Percentiles rank a stretch among this genome's conserved stretches.
Conservation (phyloP, 2,888 invertebrate species). For the Drosophila mayaguana region DNA sequence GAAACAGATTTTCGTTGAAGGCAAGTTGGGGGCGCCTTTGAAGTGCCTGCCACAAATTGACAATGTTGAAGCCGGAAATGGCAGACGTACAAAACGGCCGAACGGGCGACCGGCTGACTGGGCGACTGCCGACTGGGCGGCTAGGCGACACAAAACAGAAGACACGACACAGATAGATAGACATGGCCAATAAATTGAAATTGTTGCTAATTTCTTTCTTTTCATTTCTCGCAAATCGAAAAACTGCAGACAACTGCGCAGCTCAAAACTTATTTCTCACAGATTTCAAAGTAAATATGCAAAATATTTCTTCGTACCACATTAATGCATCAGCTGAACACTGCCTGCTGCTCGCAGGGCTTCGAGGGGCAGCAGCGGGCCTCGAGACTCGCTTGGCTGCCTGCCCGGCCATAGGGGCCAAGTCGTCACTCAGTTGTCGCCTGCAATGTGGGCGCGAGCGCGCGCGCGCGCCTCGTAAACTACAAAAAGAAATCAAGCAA, state of each 20-base stretch:
- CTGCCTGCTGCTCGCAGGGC: conserved; percentile 5
- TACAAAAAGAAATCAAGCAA: conserved; percentile 16
- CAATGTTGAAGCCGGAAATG: conserved; percentile 64
- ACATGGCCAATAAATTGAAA: conserved; percentile 70
- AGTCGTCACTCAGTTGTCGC: conserved; percentile 58
- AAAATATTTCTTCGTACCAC: conserved; percentile 78
- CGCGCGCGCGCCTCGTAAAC: conserved; percentile 25
- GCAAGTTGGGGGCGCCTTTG: conserved; percentile 49
- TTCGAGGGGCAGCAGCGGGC: neutral
- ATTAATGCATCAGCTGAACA: conserved; percentile 69
- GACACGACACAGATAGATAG: conserved; percentile 8
- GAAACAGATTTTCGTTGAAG: conserved; percentile 47
- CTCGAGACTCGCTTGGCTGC: conserved; percentile 45
- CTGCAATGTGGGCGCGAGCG: conserved; percentile 50
- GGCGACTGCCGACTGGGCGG: conserved; percentile 1
- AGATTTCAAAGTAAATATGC: conserved; percentile 79
- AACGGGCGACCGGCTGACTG: conserved; percentile 10
- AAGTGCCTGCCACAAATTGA: conserved; percentile 64
- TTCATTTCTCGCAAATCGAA: conserved; percentile 17
- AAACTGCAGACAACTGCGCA: conserved; percentile 16
- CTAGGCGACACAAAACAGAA: conserved; percentile 7
- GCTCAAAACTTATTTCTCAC: conserved; percentile 61
- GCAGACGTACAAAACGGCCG: conserved; percentile 37
- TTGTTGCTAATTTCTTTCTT: conserved; percentile 53
- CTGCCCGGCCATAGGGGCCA: conserved; percentile 47